Conservation (phyloP, 2,797 vertebrate species). For the Cuculus canorus region DNA sequence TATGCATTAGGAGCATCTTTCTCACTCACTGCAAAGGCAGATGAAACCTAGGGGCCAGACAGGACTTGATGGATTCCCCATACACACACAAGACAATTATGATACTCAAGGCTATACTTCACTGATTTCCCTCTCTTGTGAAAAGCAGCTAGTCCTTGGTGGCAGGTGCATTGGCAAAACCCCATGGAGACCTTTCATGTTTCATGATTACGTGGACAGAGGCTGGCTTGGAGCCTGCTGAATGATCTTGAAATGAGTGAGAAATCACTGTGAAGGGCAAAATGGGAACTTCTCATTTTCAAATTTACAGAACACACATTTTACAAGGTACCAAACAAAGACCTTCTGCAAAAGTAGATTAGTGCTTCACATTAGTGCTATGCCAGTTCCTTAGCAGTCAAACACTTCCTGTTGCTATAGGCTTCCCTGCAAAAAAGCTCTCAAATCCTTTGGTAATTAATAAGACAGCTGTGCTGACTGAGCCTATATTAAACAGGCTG, state of each 20-base stretch:
- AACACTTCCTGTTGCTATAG: not conserved
- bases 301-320: not conserved
- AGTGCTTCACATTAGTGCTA: not conserved
- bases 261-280: not conserved
- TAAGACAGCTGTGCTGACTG: not conserved
- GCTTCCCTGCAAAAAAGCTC: not conserved
- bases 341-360: not conserved
- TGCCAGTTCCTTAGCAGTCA: not conserved
- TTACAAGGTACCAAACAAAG: not conserved
- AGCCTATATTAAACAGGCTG: not conserved
- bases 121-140: not conserved
- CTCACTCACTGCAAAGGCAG: not conserved
- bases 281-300: not conserved
- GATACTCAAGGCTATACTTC: not conserved
- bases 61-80: not conserved
- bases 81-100: not conserved
- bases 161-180: not conserved
- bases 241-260: not conserved
- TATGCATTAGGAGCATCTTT: not conserved
- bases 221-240: not conserved
- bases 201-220: not conserved
- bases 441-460: not conserved
- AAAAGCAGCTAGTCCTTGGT: not conserved
- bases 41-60: not conserved
- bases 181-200: not conserved